Base-by-base conservation (phyloP, 2,797 vertebrate species). In the Picus viridis region DNA sequence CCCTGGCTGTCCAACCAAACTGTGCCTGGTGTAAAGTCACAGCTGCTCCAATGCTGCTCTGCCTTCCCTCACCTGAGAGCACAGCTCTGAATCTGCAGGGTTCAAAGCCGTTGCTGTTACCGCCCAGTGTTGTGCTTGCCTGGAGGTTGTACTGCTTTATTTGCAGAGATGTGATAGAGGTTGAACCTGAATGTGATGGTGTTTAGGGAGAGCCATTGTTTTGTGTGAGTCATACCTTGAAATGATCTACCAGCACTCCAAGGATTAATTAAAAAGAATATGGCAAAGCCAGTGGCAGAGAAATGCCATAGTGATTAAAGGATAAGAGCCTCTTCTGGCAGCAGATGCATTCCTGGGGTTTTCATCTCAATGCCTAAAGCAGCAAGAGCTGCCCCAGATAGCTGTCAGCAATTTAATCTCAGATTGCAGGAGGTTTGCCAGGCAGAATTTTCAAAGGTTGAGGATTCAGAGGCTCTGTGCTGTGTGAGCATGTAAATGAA, bases 211-310 rank as follows among this genome's bases (percentile, higher is more conserved):
- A 93, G 47, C 83, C 30, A 59, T 73, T 91, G 22, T 83, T 94
- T 86, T 75, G 89, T 92, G 76, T 93, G 76, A 93, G 39, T 92
- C 64, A 85, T 36, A 61, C 45, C 53, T 61, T 59, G 75, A 88
- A 96, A 87, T 8, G 63, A 19, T 62, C 16, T 69, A 72, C 54
- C n/a, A 70, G 34, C 41, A 86, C 16, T 76, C 56, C 59, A 94
- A 96, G 29, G 74, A 89, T 83, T 95, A 86, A 96, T 95, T 93
- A 87, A 96, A 95, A 89, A 92, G 65, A 82, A 64, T 67, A 53
- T 74, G 24, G 39, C 32, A n/a, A 72, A 85, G 62, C 92, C 69
- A 43, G 47, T 80, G 62, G 59, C 56, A 89, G 63, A 89, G 91
- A 92, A 91, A 93, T 91, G 67, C 29, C 22, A 3, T 70, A 59